A percentile compares a stretch with the other conserved stretches of the same genome.
Conservation (phyloP, 1,140 invertebrate species). For the Nasonia giraulti region DNA sequence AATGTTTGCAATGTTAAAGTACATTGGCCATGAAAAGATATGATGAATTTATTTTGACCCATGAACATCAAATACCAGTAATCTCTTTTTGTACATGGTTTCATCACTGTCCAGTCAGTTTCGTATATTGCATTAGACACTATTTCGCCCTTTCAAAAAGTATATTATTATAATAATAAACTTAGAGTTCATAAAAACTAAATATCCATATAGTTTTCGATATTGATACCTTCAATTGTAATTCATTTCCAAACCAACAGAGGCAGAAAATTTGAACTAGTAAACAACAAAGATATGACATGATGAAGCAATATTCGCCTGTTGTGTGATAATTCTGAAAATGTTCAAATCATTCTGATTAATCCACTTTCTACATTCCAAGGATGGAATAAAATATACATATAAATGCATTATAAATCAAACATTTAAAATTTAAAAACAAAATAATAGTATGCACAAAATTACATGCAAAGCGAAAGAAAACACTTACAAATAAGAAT, state of each 20-base stretch:
- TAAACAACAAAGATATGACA: not conserved
- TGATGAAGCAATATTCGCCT: not conserved
- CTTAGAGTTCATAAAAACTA: no score
- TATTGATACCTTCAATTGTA: not conserved
- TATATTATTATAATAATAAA: not conserved
- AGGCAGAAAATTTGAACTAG: not conserved
- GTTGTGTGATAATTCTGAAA: no score
- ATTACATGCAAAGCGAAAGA: no score
- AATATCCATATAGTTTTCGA: not conserved
- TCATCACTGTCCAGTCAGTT: not conserved
- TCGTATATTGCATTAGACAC: not conserved
- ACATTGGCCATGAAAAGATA: constrained; percentile 27
- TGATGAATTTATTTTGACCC: not conserved
- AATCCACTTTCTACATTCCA: no score
- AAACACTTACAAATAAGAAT: no score
- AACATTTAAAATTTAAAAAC: not conserved
- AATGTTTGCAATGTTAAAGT: not conserved
- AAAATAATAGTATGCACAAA: not conserved
- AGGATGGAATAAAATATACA: no score
- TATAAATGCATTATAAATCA: no score
- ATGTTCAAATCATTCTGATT: no score
- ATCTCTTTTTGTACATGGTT: not conserved
- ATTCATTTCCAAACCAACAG: constrained; percentile 34
- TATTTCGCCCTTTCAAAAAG: not conserved
- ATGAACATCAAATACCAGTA: constrained; percentile 6